phyloP scores from a whole-genome alignment of 2,113 vertebrate genomes.

The Thalassarche chlororhynchos region DNA sequence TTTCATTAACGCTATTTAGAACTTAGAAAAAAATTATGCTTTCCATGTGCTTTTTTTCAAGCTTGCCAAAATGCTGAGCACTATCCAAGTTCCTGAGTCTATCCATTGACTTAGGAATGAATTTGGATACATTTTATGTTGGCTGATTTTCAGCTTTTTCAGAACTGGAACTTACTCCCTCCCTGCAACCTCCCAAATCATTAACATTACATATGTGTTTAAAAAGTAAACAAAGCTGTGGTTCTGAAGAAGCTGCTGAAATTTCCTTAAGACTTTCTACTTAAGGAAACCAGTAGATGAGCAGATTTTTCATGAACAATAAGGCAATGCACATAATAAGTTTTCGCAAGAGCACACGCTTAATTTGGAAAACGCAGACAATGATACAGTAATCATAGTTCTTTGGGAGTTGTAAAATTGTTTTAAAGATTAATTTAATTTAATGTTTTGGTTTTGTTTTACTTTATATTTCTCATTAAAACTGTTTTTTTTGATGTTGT shows the following conservation, averaged over 20 bases:
- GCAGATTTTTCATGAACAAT: neutral
- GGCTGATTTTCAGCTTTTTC: neutral
- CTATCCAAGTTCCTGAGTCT: neutral
- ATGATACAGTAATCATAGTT: neutral
- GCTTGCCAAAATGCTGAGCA: neutral
- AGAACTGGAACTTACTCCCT: neutral
- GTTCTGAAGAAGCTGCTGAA: neutral
- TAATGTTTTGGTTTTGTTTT: neutral
- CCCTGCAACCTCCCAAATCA: neutral
- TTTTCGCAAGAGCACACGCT: neutral
- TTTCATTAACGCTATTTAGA: neutral
- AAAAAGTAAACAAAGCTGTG: neutral
- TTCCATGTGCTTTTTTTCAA: neutral
- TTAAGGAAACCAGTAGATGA: neutral
- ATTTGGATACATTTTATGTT: neutral
- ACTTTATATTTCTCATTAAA: neutral
- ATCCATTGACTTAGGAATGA: neutral
- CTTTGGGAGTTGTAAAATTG: neutral
- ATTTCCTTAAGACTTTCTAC: neutral
- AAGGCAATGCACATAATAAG: neutral
- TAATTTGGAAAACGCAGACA: neutral
- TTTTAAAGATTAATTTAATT: neutral
- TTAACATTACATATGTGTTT: neutral
- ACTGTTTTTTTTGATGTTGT: fast-evolving
- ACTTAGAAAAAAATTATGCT: neutral